These are phyloP conservation scores for Autographa gamma DNA, from an alignment of 2,888 invertebrate species.

Conservation along the genomic window DNA sequence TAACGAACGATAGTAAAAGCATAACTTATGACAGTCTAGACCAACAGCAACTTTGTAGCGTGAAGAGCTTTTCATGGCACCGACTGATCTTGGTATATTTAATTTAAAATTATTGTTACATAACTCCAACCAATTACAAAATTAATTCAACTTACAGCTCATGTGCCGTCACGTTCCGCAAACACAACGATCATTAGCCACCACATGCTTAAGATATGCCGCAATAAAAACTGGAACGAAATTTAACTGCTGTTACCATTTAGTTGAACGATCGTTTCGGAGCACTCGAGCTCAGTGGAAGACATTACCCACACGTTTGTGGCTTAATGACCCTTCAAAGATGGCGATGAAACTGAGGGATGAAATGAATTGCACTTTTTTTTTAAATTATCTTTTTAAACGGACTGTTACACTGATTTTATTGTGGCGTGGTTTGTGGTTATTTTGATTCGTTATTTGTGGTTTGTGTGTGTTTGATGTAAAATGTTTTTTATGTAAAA, in stretches of 20 bases:
- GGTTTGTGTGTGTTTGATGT: too few relatives aligned
- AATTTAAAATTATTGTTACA: too few relatives aligned
- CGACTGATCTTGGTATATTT: too few relatives aligned
- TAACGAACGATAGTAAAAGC: too few relatives aligned
- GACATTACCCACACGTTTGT: conserved; percentile 79
- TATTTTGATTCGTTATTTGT: conserved; percentile 10
- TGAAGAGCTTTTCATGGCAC: too few relatives aligned
- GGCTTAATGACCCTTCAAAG: conserved; percentile 74
- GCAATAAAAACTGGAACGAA: conserved; percentile 65
- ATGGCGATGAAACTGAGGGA: conserved; percentile 55
- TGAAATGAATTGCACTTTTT: conserved; percentile 57
- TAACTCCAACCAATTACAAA: too few relatives aligned
- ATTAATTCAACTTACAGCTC: conserved; percentile 9
- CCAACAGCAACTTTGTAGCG: too few relatives aligned
- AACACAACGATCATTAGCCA: conserved; percentile 38
- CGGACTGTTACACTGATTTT: conserved; percentile 58
- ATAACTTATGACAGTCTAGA: too few relatives aligned
- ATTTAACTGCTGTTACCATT: conserved; percentile 68
- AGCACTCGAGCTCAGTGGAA: conserved; percentile 64
- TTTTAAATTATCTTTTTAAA: conserved; percentile 59
- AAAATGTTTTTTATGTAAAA: too few relatives aligned
- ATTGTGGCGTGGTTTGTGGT: conserved; percentile 45
- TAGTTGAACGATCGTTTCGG: conserved; percentile 67
- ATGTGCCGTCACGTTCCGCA: conserved; percentile 16
- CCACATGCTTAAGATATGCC: conserved; percentile 40